Conservation (phyloP, 2,797 vertebrate genomes). For the Adelosebastes latens region DNA sequence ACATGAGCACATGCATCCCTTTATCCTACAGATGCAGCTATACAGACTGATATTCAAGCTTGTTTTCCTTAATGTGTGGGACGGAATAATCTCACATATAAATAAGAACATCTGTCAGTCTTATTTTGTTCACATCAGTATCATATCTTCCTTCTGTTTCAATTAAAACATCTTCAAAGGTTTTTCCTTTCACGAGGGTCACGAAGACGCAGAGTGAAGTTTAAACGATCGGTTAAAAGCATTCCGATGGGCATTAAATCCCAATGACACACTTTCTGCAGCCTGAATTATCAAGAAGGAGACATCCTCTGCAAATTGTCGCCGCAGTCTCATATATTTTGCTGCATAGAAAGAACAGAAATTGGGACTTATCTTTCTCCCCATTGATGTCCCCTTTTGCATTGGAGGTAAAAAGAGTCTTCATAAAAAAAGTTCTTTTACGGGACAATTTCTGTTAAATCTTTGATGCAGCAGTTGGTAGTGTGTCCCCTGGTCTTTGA, state of each 20-base stretch:
- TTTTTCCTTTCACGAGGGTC: neutral
- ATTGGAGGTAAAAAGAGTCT: constrained; percentile 4
- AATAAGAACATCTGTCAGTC: constrained; percentile 14
- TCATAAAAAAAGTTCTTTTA: constrained; percentile 5
- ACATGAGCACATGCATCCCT: too few species aligned
- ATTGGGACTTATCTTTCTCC: constrained; percentile 5
- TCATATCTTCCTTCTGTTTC: neutral
- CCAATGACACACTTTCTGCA: neutral
- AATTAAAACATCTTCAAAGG: neutral
- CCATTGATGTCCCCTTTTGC: constrained; percentile 8
- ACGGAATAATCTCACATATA: neutral
- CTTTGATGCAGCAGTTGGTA: constrained; percentile 13
- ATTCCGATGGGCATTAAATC: neutral
- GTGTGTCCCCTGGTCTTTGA: constrained; percentile 29
- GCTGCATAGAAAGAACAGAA: neutral
- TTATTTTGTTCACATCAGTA: neutral
- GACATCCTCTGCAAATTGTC: neutral
- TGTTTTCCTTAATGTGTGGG: constrained; percentile 3
- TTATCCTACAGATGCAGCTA: neutral
- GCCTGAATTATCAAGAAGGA: neutral
- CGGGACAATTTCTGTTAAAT: constrained; percentile 14
- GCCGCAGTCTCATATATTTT: neutral
- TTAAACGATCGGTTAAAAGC: neutral
- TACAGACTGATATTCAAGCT: neutral
- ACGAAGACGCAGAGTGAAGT: neutral